These are phyloP conservation scores for Timandra comae DNA, from an alignment of 2,888 invertebrate genomes.

Conservation along the genomic window DNA sequence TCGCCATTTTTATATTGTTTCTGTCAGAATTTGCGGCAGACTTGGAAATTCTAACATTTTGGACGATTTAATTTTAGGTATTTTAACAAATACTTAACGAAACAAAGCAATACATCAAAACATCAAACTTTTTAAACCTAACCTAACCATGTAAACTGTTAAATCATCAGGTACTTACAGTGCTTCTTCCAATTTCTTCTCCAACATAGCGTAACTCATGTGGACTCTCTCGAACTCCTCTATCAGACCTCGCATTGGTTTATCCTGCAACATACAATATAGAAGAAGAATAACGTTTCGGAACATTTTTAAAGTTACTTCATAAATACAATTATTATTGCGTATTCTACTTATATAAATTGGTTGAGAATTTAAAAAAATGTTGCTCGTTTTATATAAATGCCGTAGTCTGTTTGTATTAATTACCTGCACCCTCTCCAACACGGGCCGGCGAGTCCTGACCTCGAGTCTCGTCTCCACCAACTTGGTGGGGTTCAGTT, in stretches of 20 bases:
- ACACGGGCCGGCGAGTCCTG: conserved; percentile 84
- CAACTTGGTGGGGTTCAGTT: conserved; percentile 87
- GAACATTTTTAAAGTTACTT: neutral
- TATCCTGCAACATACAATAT: conserved; percentile 74
- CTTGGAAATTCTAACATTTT: too few species aligned
- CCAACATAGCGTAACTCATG: conserved; percentile 79
- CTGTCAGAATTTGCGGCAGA: too few species aligned
- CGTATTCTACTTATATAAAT: too few species aligned
- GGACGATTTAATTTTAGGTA: too few species aligned
- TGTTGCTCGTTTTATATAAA: too few species aligned
- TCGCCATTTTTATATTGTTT: too few species aligned
- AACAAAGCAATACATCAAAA: too few species aligned
- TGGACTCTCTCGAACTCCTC: conserved; percentile 84
- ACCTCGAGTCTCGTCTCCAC: conserved; percentile 92
- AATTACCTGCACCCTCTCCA: conserved; percentile 76
- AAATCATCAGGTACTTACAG: conserved; percentile 76
- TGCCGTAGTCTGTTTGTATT: conserved; percentile 3
- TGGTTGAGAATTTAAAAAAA: too few species aligned
- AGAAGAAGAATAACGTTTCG: neutral
- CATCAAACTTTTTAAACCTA: too few species aligned
- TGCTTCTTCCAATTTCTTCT: conserved; percentile 81
- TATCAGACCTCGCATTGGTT: conserved; percentile 82
- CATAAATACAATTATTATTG: too few species aligned
- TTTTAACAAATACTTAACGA: too few species aligned
- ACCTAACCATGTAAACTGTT: too few species aligned